Percentiles rank a stretch among this genome's conserved stretches.
These are phyloP conservation scores for Dermolepida albohirtum DNA, from an alignment of 2,888 invertebrate species.

Conservation along the genomic window DNA sequence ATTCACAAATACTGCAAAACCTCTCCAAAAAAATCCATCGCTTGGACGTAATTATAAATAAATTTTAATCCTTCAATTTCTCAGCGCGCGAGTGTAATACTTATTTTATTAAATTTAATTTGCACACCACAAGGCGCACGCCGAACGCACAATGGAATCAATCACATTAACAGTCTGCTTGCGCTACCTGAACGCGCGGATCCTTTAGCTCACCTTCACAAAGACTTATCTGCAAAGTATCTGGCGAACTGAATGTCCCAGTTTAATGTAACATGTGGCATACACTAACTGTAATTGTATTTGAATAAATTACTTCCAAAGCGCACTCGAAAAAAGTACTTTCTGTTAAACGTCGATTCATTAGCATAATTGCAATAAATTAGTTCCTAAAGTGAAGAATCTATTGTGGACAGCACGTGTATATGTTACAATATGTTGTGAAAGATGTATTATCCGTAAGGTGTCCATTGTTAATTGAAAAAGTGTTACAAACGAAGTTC, in stretches of 20 bases:
- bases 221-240: constrained; percentile 2
- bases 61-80: neutral
- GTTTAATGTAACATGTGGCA: constrained; percentile 20
- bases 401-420: too few relatives aligned
- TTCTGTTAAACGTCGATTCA: neutral
- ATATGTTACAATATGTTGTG: too few relatives aligned
- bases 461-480: too few relatives aligned
- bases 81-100: neutral
- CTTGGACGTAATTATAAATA: too few relatives aligned
- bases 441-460: too few relatives aligned
- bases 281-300: constrained; percentile 21
- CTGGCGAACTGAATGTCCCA: constrained; percentile 18
- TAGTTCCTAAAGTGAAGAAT: too few relatives aligned
- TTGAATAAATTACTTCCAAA: constrained; percentile 5
- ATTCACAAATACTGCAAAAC: too few relatives aligned
- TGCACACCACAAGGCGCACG: constrained; percentile 19
- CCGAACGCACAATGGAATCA: constrained; percentile 18
- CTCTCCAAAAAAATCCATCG: too few relatives aligned
- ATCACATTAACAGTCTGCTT: constrained; percentile 21
- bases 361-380: constrained; percentile 3
- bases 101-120: constrained; percentile 12
- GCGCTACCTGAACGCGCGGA: constrained; percentile 10
- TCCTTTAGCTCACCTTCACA: neutral
- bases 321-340: neutral
- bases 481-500: too few relatives aligned